Percentiles rank a stretch among this genome's conserved stretches.
Conservation (phyloP, 2,113 vertebrate genomes). For the Chionodraco myersi region DNA sequence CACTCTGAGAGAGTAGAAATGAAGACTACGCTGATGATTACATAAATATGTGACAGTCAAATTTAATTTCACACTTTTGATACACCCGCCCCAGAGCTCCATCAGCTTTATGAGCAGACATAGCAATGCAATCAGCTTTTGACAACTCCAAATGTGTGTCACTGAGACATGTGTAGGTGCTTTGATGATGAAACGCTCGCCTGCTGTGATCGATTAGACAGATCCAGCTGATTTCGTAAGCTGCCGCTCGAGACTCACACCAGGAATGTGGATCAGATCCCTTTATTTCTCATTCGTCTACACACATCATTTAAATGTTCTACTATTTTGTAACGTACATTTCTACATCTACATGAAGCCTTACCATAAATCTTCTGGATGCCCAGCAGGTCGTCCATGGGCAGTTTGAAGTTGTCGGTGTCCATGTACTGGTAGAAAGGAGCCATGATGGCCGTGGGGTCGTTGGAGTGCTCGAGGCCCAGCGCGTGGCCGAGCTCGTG, state of each 20-base stretch:
- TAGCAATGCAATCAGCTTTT: slow-evolving; percentile 18
- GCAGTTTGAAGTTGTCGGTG: slow-evolving; percentile 98
- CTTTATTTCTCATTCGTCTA: too few relatives aligned
- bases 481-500: slow-evolving; percentile 97
- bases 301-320: too few relatives aligned
- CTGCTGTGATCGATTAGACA: background rate
- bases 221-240: too few relatives aligned
- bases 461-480: slow-evolving; percentile 97
- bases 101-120: slow-evolving; percentile 37
- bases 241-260: too few relatives aligned
- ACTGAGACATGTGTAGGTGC: background rate
- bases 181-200: background rate
- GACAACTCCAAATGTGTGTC: slow-evolving; percentile 24
- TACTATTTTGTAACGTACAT: too few relatives aligned
- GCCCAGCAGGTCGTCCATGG: slow-evolving; percentile 95
- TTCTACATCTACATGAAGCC: slow-evolving; percentile 22
- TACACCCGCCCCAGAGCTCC: background rate
- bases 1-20: background rate
- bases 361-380: slow-evolving; percentile 99
- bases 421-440: slow-evolving; percentile 99
- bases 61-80: slow-evolving; percentile 43
- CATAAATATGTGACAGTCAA: slow-evolving; percentile 31
- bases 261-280: too few relatives aligned
- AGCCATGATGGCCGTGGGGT: slow-evolving; percentile 99
- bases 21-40: slow-evolving; percentile 8